phyloP scores from a whole-genome alignment of 2,113 vertebrate genomes.

The Microcebus griseorufus region DNA sequence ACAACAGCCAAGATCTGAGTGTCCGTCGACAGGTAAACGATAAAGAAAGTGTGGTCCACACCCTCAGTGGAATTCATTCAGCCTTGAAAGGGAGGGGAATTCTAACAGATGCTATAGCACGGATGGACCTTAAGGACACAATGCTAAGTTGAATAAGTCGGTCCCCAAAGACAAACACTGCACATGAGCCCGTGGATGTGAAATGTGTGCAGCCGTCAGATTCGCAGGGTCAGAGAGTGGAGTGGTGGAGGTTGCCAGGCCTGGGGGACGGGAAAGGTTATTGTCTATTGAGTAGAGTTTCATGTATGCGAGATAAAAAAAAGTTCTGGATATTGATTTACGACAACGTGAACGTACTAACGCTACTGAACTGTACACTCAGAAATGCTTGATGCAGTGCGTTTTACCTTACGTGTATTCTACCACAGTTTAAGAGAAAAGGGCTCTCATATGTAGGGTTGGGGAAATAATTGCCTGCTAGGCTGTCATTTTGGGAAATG shows the following conservation, averaged over 20 bases:
- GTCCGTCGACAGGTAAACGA: too few species aligned
- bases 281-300: neutral
- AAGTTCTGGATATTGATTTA: neutral
- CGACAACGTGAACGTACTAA: accelerated
- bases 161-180: neutral
- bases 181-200: accelerated
- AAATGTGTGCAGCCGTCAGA: accelerated
- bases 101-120: too few species aligned
- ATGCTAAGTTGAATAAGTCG: too few species aligned
- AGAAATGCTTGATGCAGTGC: neutral
- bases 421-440: neutral
- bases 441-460: accelerated
- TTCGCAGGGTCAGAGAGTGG: too few species aligned
- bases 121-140: too few species aligned
- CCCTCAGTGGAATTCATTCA: too few species aligned
- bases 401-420: neutral
- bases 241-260: accelerated
- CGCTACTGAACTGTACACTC: neutral
- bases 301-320: too few species aligned
- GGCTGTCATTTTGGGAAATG: neutral
- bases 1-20: too few species aligned
- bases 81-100: too few species aligned
- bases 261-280: accelerated
- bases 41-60: too few species aligned
- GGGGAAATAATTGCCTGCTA: neutral